phyloP scores from a whole-genome alignment of 2,888 invertebrate species.

The Laothoe populi region DNA sequence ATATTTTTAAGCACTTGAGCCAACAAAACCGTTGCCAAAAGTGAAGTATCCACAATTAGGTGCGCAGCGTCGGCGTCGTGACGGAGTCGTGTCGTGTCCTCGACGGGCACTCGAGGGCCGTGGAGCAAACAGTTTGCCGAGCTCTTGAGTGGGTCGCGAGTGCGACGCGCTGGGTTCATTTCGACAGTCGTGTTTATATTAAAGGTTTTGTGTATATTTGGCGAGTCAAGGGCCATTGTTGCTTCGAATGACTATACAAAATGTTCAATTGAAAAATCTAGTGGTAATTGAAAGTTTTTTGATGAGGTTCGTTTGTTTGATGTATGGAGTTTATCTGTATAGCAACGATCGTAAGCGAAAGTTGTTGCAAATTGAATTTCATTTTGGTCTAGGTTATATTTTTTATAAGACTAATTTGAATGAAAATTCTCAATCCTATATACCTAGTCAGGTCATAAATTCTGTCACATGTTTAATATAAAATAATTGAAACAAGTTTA shows the following conservation, averaged over 20 bases:
- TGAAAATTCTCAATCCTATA: no score
- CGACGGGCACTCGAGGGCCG: background rate
- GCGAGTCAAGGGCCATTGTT: slow-evolving; percentile 10
- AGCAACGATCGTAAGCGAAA: no score
- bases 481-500: no score
- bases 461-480: no score
- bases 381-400: no score
- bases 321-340: no score
- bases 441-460: no score
- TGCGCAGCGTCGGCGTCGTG: slow-evolving; percentile 9
- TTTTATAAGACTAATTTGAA: no score
- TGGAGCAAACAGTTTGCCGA: slow-evolving; percentile 20
- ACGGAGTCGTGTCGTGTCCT: slow-evolving; percentile 11
- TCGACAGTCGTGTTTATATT: slow-evolving; percentile 19
- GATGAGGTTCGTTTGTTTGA: background rate
- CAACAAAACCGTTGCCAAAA: slow-evolving; percentile 19
- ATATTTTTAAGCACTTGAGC: background rate
- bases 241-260: background rate
- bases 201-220: slow-evolving; percentile 15
- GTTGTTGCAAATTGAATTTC: background rate
- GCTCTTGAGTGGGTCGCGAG: slow-evolving; percentile 5
- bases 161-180: slow-evolving; percentile 9
- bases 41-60: slow-evolving; percentile 19
- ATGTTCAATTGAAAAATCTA: background rate
- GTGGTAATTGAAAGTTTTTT: background rate